phyloP scores from a whole-genome alignment of 2,113 vertebrate species.

The Calyptommatus sinebrachiatus region DNA sequence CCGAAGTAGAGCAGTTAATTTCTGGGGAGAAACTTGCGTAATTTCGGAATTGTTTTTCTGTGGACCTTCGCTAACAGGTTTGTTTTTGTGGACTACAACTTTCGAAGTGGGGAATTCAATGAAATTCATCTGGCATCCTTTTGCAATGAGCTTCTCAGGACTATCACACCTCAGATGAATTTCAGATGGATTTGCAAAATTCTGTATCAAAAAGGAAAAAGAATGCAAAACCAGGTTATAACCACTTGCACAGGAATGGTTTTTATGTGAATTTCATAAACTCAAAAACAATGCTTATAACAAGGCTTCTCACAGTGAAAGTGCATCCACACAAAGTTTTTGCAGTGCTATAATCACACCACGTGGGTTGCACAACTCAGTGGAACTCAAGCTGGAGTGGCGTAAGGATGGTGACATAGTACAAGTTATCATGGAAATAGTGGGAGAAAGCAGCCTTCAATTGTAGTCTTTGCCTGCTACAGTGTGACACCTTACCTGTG shows the following conservation, averaged over 20 bases:
- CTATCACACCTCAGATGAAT: conserved; percentile 85
- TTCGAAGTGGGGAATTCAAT: conserved; percentile 84
- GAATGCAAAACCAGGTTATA: conserved; percentile 32
- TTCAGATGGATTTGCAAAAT: conserved; percentile 84
- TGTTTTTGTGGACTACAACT: conserved; percentile 75
- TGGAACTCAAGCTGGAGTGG: not conserved
- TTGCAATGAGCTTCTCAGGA: conserved; percentile 74
- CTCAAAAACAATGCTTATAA: not conserved
- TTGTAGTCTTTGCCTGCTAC: too few species aligned
- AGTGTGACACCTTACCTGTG: too few species aligned
- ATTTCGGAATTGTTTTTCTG: conserved; percentile 69
- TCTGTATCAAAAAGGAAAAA: conserved; percentile 70
- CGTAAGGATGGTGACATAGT: too few species aligned
- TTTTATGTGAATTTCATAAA: not conserved
- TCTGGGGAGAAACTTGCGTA: conserved; percentile 92
- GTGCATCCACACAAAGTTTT: conserved; percentile 19
- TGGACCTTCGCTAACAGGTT: conserved; percentile 71
- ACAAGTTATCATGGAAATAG: too few species aligned
- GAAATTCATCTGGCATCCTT: conserved; percentile 77
- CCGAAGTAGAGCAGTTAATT: conserved; percentile 81
- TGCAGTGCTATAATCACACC: too few species aligned
- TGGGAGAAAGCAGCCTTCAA: too few species aligned
- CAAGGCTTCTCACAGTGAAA: not conserved
- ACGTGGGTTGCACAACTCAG: too few species aligned
- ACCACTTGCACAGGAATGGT: not conserved